Evolutionary conservation across 1,140 invertebrate species (phyloP).

Genomic region (Drosophila ogumai): DNA sequence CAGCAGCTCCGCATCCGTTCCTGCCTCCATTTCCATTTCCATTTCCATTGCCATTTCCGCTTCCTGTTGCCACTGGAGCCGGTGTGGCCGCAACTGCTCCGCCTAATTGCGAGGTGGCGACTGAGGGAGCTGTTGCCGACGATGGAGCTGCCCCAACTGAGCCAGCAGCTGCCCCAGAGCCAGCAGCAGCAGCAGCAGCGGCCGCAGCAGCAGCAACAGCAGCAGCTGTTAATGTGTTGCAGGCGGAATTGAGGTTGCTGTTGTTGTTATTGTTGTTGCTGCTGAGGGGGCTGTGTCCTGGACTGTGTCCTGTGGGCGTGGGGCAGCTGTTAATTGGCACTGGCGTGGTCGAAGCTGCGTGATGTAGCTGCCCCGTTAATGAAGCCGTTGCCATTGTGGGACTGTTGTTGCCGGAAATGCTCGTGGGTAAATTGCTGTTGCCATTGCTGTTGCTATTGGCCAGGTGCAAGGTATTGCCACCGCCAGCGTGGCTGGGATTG

Average conservation of each 20-base stretch:
- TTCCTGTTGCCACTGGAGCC: conserved; percentile 36
- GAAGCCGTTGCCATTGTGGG: conserved; percentile 65
- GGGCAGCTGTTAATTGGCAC: conserved; percentile 73
- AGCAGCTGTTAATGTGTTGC: conserved; percentile 78
- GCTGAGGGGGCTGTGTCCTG: conserved; percentile 68
- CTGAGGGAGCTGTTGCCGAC: conserved; percentile 59
- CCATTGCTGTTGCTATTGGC: conserved; percentile 35
- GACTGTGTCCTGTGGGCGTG: conserved; percentile 78
- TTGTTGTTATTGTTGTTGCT: conserved; percentile 40
- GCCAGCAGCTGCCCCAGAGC: conserved; percentile 34
- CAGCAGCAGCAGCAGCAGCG: conserved; percentile 60
- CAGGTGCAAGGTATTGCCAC: conserved; percentile 27
- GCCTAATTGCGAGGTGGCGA: conserved; percentile 55
- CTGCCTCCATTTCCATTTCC: conserved; percentile 17
- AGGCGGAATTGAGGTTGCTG: conserved; percentile 61
- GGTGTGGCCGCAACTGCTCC: conserved; percentile 61
- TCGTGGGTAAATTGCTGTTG: conserved; percentile 52
- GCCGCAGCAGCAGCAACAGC: conserved; percentile 51
- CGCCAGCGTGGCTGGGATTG: conserved; percentile 64
- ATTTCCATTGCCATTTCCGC: conserved; percentile 42
- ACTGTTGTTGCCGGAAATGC: conserved; percentile 65
- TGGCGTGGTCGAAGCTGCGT: conserved; percentile 67
- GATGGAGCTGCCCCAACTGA: conserved; percentile 42
- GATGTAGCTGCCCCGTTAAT: conserved; percentile 75
- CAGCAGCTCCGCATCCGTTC: conserved; percentile 33